Base-by-base conservation (phyloP, 2,888 invertebrate species). In the Julus scandinavius region DNA sequence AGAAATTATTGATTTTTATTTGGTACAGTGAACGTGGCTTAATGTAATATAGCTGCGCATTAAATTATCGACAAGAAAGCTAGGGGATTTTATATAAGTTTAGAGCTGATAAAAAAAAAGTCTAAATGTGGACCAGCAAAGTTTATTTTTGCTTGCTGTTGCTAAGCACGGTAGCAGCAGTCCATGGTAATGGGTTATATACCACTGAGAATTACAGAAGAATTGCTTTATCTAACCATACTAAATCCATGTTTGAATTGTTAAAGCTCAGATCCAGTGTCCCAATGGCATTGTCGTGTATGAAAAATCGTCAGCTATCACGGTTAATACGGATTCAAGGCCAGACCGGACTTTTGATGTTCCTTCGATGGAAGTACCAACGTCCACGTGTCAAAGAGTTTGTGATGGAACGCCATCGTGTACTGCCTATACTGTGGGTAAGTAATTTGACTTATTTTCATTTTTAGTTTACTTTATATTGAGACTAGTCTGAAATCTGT, bases 361-460 rank as follows among this genome's bases (percentile, higher is more conserved):
- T 1, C n/a, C 88, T 54, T 2, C 38, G 4, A 45, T 86, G 20
- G 88, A 88, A 86, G 85, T n/a, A 63, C 88, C 88, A 15, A 88
- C 88, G 15, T 41, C 88, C 6, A 45, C 88, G 7, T 88, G 88
- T n/a, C 88, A 86, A 41, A 86, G 86, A 7, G 58, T 88, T 7
- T 88, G 88, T 45, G 86, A 88, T 86, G 88, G 88, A 9, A 88
- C 88, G 40, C 88, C 88, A 7, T 88, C 88, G 38, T 88, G 88
- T 40, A 41, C 86, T 7, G 58, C 88, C 7, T 88, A 54, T 38
- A 88, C 41, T n/a, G 86, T 88, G n/a, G 88, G 88, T 88, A 49
- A 84, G 87, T 87, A 41, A 85, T 41, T 45, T 45, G 9, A 85
- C 85, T 15, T 83, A 38, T 40, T 41, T 13, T 9, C 1, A 29